Base-by-base conservation (phyloP, 1,140 invertebrate genomes). In the Metaphire vulgaris region DNA sequence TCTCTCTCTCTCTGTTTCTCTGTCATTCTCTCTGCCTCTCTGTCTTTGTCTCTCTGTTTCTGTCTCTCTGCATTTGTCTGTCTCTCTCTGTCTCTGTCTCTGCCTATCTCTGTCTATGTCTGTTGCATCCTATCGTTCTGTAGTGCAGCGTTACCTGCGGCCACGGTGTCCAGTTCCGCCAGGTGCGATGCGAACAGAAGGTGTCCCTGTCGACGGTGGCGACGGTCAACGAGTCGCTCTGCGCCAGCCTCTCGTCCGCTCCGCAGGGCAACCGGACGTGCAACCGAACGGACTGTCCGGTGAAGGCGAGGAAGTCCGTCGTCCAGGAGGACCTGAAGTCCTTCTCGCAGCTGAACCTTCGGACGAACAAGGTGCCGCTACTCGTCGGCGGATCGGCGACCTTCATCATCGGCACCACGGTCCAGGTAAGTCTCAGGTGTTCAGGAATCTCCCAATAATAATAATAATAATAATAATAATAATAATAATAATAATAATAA, bases 321-420 rank as follows among this genome's bases (percentile, higher is more conserved):
- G 89, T 90, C 65, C 89, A 90, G 86, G n/a, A n/a, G n/a, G n/a
- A n/a, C n/a, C 89, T 90, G 73, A 31, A 31, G n/a, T 31, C n/a
- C n/a, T n/a, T n/a, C n/a, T n/a, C n/a, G n/a, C n/a, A n/a, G n/a
- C n/a, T n/a, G n/a, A n/a, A n/a, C n/a, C n/a, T n/a, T n/a, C n/a
- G 6, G 41, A 56, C 21, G 41, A 56, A 12, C 6, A 21, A 12
- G 6, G 41, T 56, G 41, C 6, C 21, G 41, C 6, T 56, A 21
- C 6, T 56, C 6, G 21, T 56, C 21, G 41, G 41, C 21, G 41
- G 21, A n/a, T n/a, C 21, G 41, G 21, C 21, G 41, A 56, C 21
- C 6, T 12, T 56, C 6, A 56, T 56, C 6, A 56, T 56, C 6
- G 41, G 6, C 6, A 21, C 21, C 6, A 21, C 21, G 41, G 41